These are phyloP conservation scores for Halcyon leucocephala DNA, from an alignment of 2,797 vertebrate species.

Conservation along the genomic window DNA sequence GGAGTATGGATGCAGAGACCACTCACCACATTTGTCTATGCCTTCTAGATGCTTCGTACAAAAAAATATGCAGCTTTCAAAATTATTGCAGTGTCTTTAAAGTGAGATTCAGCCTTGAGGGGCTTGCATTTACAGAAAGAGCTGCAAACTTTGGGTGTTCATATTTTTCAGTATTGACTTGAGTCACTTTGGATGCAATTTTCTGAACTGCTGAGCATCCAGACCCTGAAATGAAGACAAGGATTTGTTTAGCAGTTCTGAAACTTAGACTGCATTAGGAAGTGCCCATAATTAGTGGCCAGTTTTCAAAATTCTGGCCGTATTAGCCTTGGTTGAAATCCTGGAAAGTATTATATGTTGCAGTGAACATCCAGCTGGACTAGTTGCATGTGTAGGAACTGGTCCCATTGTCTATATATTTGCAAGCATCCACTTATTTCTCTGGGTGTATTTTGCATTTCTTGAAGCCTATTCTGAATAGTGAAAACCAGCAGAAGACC, in stretches of 20 bases:
- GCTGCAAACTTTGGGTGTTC: neutral
- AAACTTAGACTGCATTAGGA: neutral
- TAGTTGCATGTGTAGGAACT: conserved; percentile 38
- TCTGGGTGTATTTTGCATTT: conserved; percentile 21
- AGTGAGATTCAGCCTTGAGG: neutral
- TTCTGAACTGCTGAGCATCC: neutral
- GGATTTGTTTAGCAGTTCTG: neutral
- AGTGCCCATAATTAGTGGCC: neutral
- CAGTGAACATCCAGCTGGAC: neutral
- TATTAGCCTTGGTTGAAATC: neutral
- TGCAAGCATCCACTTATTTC: neutral
- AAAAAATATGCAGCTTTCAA: conserved; percentile 15
- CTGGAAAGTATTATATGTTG: neutral
- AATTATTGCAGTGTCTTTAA: neutral
- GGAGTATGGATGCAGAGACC: neutral
- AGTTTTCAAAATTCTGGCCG: neutral
- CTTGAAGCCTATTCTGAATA: conserved; percentile 36
- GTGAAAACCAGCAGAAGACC: conserved; percentile 41
- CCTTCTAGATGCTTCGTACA: neutral
- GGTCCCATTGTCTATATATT: neutral
- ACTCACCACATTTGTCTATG: neutral
- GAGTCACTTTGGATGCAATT: neutral
- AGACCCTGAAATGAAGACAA: neutral
- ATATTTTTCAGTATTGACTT: neutral
- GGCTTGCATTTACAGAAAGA: neutral